phyloP scores from a whole-genome alignment of 92 coral and sea anemone species.

The Anthopleura xanthogrammica region DNA sequence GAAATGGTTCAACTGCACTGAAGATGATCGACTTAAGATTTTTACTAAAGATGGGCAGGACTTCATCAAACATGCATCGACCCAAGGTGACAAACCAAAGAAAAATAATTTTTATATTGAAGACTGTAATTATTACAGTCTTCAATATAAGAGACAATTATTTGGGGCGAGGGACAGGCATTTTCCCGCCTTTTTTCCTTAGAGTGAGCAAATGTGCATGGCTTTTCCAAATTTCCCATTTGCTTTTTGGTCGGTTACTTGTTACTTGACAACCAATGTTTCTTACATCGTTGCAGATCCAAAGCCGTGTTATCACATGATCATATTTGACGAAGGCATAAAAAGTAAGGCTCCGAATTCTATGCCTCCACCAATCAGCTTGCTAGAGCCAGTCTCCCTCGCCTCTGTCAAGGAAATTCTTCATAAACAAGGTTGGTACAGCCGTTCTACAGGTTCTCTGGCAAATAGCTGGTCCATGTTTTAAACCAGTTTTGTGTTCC shows the following conservation, averaged over 20 bases:
- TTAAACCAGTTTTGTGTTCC: background rate
- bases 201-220: too few species aligned
- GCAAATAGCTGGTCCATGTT: too few species aligned
- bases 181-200: background rate
- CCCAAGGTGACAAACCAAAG: constrained; percentile 32
- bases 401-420: constrained; percentile 61
- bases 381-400: constrained; percentile 56
- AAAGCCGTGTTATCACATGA: constrained; percentile 54
- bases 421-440: constrained; percentile 23
- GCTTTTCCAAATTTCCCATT: too few species aligned
- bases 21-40: constrained; percentile 73
- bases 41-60: constrained; percentile 71
- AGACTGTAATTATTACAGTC: too few species aligned
- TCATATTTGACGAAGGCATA: constrained; percentile 81
- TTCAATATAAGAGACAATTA: too few species aligned
- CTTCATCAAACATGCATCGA: constrained; percentile 35
- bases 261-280: background rate
- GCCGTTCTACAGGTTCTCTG: too few species aligned
- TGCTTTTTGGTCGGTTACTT: too few species aligned
- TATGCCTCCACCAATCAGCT: constrained; percentile 72
- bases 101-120: too few species aligned
- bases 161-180: too few species aligned
- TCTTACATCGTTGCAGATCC: constrained; percentile 11
- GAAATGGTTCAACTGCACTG: constrained; percentile 78
- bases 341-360: constrained; percentile 63